Base-by-base conservation (phyloP, 2,113 vertebrate species). In the Tenebrosternarchus preto region DNA sequence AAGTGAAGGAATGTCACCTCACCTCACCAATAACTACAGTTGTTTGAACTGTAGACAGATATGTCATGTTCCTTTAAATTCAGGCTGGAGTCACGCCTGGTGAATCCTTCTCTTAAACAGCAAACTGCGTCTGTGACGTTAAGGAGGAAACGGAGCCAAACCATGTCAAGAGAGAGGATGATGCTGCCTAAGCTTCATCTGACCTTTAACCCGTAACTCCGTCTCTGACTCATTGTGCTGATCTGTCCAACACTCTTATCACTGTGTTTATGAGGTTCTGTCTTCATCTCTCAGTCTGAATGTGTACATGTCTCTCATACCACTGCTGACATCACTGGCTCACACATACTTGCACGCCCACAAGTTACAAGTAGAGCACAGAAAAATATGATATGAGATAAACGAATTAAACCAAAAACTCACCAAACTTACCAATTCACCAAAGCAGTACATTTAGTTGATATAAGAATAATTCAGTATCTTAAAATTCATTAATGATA, bases 221-320 rank as follows among this genome's bases (percentile, higher is more conserved):
- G 60, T 43, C 3, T 2, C 55, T 22, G 15, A 53, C 46, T 56
- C 16, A 59, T 15, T 0, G 39, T n/a, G 64, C 22, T 79, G 71
- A 75, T 71, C 72, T 33, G 25, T 24, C 25, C 69, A 50, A 12
- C 67, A 22, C 31, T 57, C 50, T 80, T 77, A 86, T 82, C 76
- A 29, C 31, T 9, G 17, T 78, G 73, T 76, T 80, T 73, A 59
- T 27, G 75, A 66, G 60, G 61, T 77, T 29, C 7, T 81, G 56
- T 78, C 31, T 27, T 73, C 71, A 78, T 78, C 60, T 39, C 66
- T 83, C 57, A 83, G 64, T 56, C 72, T 75, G 55, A 68, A 63
- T 71, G 61, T 55, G 27, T 27, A 20, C 29, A 16, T 55, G 63
- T 75, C 63, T 81, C 63, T 68, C 66, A 31, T 74, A 53, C 59